Conservation (phyloP, 2,797 vertebrate genomes). For the Lagorchestes hirsutus region DNA sequence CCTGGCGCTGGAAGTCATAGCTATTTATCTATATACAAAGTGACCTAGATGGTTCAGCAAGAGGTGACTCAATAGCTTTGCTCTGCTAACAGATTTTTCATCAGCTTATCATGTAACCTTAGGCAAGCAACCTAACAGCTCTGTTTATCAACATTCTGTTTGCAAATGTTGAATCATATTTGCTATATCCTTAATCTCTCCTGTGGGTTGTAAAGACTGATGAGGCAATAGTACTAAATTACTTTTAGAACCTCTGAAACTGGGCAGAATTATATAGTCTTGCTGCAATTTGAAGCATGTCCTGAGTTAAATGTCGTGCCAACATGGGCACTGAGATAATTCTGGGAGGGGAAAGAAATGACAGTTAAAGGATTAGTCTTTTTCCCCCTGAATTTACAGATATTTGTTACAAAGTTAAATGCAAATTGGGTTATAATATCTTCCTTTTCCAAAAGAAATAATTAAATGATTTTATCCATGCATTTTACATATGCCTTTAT, state of each 20-base stretch:
- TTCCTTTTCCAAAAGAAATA: not conserved
- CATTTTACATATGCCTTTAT: not conserved
- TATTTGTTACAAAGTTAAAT: not conserved
- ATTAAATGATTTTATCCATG: not conserved
- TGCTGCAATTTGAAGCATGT: constrained; percentile 10
- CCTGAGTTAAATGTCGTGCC: constrained; percentile 30
- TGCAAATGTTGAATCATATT: constrained; percentile 52
- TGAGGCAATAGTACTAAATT: constrained; percentile 41
- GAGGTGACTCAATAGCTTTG: not conserved
- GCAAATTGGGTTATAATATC: not conserved
- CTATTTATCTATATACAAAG: not conserved
- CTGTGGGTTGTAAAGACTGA: constrained; percentile 46
- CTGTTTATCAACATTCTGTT: constrained; percentile 51
- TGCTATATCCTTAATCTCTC: constrained; percentile 11
- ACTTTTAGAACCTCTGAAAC: constrained; percentile 45
- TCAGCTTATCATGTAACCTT: not conserved
- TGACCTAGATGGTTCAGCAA: not conserved
- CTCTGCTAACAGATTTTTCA: constrained; percentile 4
- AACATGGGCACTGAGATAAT: constrained; percentile 42
- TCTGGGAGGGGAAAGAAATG: not conserved
- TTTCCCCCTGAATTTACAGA: constrained; percentile 40
- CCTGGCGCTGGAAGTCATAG: not conserved
- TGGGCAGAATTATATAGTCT: constrained; percentile 44
- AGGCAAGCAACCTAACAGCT: constrained; percentile 7
- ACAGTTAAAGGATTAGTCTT: constrained; percentile 35